These are phyloP conservation scores for Tethea ocularis DNA, from an alignment of 2,888 invertebrate genomes.

Conservation along the genomic window DNA sequence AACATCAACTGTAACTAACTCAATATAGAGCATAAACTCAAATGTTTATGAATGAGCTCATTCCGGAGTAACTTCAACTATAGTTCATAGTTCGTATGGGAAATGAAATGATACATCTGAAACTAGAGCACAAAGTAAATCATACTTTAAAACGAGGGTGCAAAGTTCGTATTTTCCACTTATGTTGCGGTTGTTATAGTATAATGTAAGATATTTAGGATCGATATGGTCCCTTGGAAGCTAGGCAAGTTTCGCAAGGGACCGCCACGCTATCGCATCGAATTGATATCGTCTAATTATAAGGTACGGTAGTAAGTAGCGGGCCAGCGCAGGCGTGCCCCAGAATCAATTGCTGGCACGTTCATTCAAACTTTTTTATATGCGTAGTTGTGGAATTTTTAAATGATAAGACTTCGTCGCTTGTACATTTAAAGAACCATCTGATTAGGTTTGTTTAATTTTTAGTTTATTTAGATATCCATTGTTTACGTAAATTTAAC, in stretches of 20 bases:
- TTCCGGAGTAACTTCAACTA: slow-evolving; percentile 43
- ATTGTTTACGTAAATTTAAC: background rate
- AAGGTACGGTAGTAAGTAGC: slow-evolving; percentile 65
- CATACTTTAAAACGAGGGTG: slow-evolving; percentile 13
- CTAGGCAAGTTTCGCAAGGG: slow-evolving; percentile 77
- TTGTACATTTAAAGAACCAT: too few species aligned
- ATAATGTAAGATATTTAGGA: slow-evolving; percentile 28
- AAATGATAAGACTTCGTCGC: too few species aligned
- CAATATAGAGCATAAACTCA: slow-evolving; percentile 28
- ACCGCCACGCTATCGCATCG: slow-evolving; percentile 75
- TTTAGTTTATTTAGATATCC: too few species aligned
- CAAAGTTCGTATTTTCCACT: slow-evolving; percentile 27
- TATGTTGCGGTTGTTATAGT: background rate
- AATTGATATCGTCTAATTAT: slow-evolving; percentile 82
- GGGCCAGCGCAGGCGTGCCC: slow-evolving; percentile 35
- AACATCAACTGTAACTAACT: slow-evolving; percentile 28
- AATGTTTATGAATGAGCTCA: slow-evolving; percentile 25
- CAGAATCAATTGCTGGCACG: slow-evolving; percentile 43
- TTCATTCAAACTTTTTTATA: slow-evolving; percentile 24
- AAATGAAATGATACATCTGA: slow-evolving; percentile 34
- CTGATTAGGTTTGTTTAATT: too few species aligned
- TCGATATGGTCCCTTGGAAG: slow-evolving; percentile 72
- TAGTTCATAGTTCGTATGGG: slow-evolving; percentile 31
- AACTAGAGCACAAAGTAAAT: slow-evolving; percentile 42
- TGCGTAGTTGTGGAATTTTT: background rate